phyloP scores from a whole-genome alignment of 2,113 vertebrate species.

The Salvelinus fontinalis region DNA sequence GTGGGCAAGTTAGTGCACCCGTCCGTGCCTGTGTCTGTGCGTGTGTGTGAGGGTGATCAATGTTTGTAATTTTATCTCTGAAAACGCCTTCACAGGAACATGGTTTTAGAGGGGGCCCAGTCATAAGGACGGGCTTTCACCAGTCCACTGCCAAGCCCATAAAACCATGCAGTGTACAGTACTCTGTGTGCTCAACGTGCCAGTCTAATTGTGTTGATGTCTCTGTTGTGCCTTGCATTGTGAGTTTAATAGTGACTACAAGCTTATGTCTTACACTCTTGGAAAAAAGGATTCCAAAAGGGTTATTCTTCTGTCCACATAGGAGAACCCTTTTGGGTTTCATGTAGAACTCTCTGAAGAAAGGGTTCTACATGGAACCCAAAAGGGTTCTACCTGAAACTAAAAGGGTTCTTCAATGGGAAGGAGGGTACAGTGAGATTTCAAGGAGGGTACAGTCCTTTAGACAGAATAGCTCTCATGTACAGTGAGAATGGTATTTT shows the following conservation, averaged over 20 bases:
- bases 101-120: conserved; percentile 15
- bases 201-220: conserved; percentile 43
- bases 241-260: conserved; percentile 19
- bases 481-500: neutral
- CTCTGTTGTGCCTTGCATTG: conserved; percentile 24
- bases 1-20: conserved; percentile 5
- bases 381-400: too few species aligned
- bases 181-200: conserved; percentile 24
- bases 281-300: too few species aligned
- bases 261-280: neutral
- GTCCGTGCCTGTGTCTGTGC: neutral
- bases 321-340: too few species aligned
- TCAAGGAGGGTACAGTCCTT: neutral
- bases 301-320: too few species aligned
- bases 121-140: conserved; percentile 15
- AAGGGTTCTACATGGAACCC: too few species aligned
- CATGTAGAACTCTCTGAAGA: too few species aligned
- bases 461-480: neutral
- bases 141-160: conserved; percentile 22
- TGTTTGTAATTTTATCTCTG: conserved; percentile 20
- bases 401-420: too few species aligned
- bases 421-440: neutral
- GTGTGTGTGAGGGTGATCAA: conserved; percentile 5
- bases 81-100: conserved; percentile 29
- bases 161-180: conserved; percentile 18